Base-by-base conservation (phyloP, 2,797 vertebrate genomes). In the Malacoctenus gilli region DNA sequence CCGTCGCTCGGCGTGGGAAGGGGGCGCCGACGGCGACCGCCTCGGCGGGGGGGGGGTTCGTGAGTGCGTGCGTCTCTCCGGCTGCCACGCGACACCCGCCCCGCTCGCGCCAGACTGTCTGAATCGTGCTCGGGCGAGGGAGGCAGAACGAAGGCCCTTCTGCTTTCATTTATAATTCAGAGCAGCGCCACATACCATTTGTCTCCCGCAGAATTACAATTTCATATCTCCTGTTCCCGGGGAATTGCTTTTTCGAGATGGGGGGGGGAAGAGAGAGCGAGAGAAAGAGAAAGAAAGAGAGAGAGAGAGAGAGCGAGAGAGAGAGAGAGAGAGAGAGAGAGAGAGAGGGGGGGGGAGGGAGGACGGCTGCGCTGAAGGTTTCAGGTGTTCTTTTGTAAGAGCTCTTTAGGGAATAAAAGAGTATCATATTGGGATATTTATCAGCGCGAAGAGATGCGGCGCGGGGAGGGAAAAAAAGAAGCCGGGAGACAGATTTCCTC, bases 151-250 rank as follows among this genome's bases (percentile, higher is more conserved):
- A 76, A 85, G 48, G 78, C 75, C 83, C 81, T 72, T 88, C 87
- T 90, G 86, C 79, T 84, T 77, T 83, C 84, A 90, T 90, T 80
- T 88, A 85, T 83, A 89, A 90, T 89, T 89, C 87, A 90, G 83
- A 82, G 54, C 77, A 75, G 77, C 49, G 9, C 75, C 72, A 68
- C 75, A 74, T 74, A 79, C 68, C 74, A 67, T 87, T 89, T 79
- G 82, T 86, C 80, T 75, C 51, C 47, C 13, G 69, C 64, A 71
- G 80, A 85, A 81, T 85, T 80, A 86, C 86, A 85, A 87, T 89
- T 86, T 80, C 78, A 85, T 80, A 84, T 85, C 86, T 86, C 54
- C 46, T 41, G 54, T 82, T 82, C 70, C 70, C 42, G 59, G 59
- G 75, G 75, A 85, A 86, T 82, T 79, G 75, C 79, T 77, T 82